A percentile compares a stretch with the other conserved stretches of the same genome.
Conservation (phyloP, 2,888 invertebrate genomes). For the Pelosia muscerda region DNA sequence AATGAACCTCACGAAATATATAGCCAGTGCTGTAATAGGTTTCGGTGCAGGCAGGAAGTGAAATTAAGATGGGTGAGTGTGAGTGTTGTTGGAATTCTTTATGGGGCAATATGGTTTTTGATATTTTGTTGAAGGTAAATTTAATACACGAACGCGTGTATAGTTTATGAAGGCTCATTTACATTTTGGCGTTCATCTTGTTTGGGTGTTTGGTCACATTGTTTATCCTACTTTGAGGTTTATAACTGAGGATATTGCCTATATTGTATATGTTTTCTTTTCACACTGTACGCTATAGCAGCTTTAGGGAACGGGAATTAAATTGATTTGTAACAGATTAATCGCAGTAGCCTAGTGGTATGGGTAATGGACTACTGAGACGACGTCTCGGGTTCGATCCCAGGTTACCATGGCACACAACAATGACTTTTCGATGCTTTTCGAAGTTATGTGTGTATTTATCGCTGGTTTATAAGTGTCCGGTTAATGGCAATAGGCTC, state of each 20-base stretch:
- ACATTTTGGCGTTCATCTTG: not conserved
- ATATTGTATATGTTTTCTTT: no score
- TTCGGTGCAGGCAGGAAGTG: constrained; percentile 6
- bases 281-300: no score
- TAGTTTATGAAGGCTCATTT: not conserved
- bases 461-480: no score
- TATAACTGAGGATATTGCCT: not conserved
- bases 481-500: no score
- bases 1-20: constrained; percentile 13
- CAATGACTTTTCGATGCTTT: no score
- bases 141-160: not conserved
- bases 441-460: no score
- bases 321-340: no score
- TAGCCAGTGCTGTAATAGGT: constrained; percentile 1
- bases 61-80: constrained; percentile 19
- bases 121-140: not conserved
- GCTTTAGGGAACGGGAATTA: no score
- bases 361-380: no score
- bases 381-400: no score
- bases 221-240: not conserved
- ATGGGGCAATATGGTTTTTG: not conserved
- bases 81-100: constrained; percentile 13
- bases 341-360: no score
- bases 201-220: not conserved
- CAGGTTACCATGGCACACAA: no score